Evolutionary conservation across 2,888 invertebrate genomes (phyloP), one percentile per base, ranked within the genome.

Genomic region (Mellilla xanthometata): DNA sequence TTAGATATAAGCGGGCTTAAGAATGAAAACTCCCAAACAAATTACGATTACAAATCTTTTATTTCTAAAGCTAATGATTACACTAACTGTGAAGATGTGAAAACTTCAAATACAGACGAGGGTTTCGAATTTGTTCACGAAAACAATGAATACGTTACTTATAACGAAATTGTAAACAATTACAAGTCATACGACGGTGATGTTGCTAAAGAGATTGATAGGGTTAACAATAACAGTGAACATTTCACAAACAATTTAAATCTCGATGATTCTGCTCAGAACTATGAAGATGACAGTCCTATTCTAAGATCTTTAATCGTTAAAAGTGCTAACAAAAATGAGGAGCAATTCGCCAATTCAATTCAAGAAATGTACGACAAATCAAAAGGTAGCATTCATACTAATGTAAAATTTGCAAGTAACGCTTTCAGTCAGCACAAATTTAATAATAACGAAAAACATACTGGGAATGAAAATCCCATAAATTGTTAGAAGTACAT

Each of bases 251-350:
- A 40, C 10, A 13, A 31, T 34, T 26, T 38, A 6, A 12, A 34
- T 15, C 2, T 7, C 3, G 26, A 24, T 4, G n/a, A 27, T 6
- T 19, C 6, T 6, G 6, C 15, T 3, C 15, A 19, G 15, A 13
- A 31, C n/a, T 5, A 15, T n/a, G 12, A 13, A 8, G 13, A 29
- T 2, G 45, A 44, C n/a, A 42, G 41, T 13, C 47, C 41, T 1
- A 48, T 48, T 13, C 22, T 48, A 10, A 41, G 41, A 24, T 48
- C 47, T 12, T 12, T 48, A 6, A 48, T 48, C 28, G 26, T 29
- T 6, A 33, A 38, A 33, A 29, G 15, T 12, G 15, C 13, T 7
- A 38, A 38, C 6, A 32, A 24, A 28, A 36, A 32, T 12, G 29
- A 45, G 7, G 34, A 44, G 1, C 32, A 32, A 1, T 23, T 15